These are phyloP conservation scores for Myopa tessellatipennis DNA, from an alignment of 2,888 invertebrate genomes.

Conservation along the genomic window DNA sequence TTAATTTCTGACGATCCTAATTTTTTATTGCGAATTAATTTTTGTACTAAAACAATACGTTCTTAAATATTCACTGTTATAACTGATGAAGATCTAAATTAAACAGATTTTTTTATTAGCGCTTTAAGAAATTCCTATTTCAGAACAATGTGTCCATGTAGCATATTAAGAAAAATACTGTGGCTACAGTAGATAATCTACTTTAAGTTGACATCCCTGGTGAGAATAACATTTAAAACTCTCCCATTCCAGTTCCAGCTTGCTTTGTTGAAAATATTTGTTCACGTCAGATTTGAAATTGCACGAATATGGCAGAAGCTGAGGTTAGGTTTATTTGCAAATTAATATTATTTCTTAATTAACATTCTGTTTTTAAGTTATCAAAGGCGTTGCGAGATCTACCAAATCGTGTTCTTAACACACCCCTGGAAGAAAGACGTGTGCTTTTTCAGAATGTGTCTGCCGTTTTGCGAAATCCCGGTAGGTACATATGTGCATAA, in stretches of 20 bases:
- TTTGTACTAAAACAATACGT: too few relatives aligned
- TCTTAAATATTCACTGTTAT: too few relatives aligned
- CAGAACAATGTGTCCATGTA: too few relatives aligned
- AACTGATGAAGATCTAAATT: too few relatives aligned
- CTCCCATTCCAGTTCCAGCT: background rate
- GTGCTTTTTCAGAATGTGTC: slow-evolving; percentile 62
- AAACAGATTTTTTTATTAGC: too few relatives aligned
- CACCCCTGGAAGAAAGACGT: slow-evolving; percentile 60
- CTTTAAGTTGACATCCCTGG: too few relatives aligned
- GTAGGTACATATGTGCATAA: slow-evolving; percentile 68
- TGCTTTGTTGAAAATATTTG: background rate
- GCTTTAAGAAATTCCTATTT: too few relatives aligned
- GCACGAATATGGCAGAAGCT: slow-evolving; percentile 56
- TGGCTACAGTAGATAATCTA: too few relatives aligned
- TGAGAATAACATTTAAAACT: background rate
- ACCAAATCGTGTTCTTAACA: slow-evolving; percentile 64
- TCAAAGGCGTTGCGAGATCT: slow-evolving; percentile 66
- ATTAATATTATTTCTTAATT: slow-evolving; percentile 31
- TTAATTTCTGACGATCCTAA: too few relatives aligned
- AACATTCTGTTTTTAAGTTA: slow-evolving; percentile 58
- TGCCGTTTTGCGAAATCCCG: slow-evolving; percentile 77
- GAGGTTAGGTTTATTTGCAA: slow-evolving; percentile 50
- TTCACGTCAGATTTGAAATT: slow-evolving; percentile 22
- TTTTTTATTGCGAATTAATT: too few relatives aligned
- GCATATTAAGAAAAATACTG: too few relatives aligned